A percentile compares a stretch with the other conserved stretches of the same genome.
Conservation (phyloP, 2,888 invertebrate genomes). For the Euplagia quadripunctaria region DNA sequence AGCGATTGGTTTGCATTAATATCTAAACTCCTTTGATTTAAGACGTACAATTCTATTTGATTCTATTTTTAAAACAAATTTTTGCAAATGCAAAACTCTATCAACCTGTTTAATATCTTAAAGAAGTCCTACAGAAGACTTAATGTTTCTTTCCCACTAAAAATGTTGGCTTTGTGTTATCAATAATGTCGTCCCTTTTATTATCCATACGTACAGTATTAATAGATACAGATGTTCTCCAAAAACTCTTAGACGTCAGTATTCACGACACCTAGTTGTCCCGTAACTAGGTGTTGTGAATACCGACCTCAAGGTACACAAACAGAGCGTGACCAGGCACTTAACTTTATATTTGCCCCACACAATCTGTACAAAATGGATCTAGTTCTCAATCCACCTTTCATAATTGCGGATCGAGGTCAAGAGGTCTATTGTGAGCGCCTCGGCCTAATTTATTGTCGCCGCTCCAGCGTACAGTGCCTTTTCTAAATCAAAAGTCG, state of each 20-base stretch:
- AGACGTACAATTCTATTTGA: background rate
- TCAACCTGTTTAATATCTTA: background rate
- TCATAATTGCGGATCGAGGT: conserved; percentile 60
- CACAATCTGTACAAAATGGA: conserved; percentile 49
- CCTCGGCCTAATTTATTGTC: conserved; percentile 57
- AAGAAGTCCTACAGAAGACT: background rate
- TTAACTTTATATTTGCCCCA: background rate
- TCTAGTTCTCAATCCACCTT: conserved; percentile 57
- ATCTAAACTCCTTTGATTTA: background rate
- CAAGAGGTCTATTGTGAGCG: conserved; percentile 53
- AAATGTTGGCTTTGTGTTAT: background rate
- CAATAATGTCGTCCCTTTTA: too few relatives aligned
- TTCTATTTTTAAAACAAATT: background rate
- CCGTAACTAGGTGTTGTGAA: background rate
- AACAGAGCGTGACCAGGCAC: background rate
- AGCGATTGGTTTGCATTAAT: background rate
- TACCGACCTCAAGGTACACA: background rate
- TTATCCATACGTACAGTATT: background rate
- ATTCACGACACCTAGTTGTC: too few relatives aligned
- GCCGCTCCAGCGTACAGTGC: conserved; percentile 35
- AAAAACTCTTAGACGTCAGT: background rate
- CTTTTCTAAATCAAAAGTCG: conserved; percentile 57
- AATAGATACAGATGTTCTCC: background rate
- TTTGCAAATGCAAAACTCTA: background rate
- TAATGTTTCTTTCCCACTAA: background rate